Conservation (phyloP, 2,797 vertebrate species). For the Enteromius mattozi region DNA sequence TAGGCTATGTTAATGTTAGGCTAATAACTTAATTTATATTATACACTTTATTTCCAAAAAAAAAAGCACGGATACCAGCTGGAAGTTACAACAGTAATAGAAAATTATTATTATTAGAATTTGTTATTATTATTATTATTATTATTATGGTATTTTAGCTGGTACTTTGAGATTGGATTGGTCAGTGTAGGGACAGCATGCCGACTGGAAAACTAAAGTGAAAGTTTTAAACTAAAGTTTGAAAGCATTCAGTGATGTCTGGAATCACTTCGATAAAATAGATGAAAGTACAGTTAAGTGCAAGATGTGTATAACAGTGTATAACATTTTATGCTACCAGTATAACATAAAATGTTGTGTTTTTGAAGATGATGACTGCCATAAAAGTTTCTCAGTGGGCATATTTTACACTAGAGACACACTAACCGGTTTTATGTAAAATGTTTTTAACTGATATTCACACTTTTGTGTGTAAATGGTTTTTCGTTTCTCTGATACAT, state of each 20-base stretch:
- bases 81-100: too few species aligned
- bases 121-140: not conserved
- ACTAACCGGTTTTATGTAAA: not conserved
- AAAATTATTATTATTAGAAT: not conserved
- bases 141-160: not conserved
- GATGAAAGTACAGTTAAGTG: not conserved
- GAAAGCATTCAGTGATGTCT: not conserved
- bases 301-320: not conserved
- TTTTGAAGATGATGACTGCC: not conserved
- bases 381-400: not conserved
- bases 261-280: not conserved
- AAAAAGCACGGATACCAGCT: too few species aligned
- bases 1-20: too few species aligned
- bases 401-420: not conserved
- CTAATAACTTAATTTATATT: too few species aligned
- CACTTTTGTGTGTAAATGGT: not conserved
- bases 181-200: not conserved
- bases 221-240: not conserved
- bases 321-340: too few species aligned
- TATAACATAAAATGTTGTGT: not conserved
- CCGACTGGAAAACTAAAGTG: not conserved
- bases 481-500: not conserved
- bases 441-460: not conserved
- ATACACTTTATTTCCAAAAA: too few species aligned
- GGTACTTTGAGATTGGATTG: not conserved